Evolutionary conservation across 2,113 vertebrate genomes (phyloP).

Genomic region (Amazona vittata): DNA sequence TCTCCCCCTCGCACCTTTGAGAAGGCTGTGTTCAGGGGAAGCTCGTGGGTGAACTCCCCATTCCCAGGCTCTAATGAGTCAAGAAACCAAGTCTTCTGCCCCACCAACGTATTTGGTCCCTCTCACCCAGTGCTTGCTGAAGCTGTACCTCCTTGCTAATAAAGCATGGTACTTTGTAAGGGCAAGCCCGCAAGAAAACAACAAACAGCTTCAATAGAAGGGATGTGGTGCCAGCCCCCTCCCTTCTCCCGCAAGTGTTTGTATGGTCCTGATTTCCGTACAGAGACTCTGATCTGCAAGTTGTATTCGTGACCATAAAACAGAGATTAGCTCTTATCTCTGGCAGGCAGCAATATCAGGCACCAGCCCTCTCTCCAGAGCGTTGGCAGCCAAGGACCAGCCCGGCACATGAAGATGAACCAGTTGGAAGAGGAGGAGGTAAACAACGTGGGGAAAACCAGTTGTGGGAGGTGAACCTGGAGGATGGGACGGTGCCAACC

Average conservation of each 20-base stretch:
- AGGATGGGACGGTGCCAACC: not conserved
- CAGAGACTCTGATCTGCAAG: conserved; percentile 38
- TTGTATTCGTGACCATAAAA: conserved; percentile 16
- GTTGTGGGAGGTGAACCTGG: not conserved
- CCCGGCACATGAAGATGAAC: not conserved
- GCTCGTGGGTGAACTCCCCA: not conserved
- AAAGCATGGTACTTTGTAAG: not conserved
- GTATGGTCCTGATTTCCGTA: conserved; percentile 19
- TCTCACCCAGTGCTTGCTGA: not conserved
- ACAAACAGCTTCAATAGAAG: not conserved
- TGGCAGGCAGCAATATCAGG: conserved; percentile 29
- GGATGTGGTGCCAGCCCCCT: not conserved
- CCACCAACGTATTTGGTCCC: not conserved
- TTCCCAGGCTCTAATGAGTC: not conserved
- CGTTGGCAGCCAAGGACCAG: not conserved
- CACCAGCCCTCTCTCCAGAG: not conserved
- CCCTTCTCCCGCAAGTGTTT: not conserved
- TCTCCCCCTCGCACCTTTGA: rapidly evolving
- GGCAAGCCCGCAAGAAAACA: conserved; percentile 16
- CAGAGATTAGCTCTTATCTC: conserved; percentile 66
- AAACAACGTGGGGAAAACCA: not conserved
- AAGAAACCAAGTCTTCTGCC: not conserved
- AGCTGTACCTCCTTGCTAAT: not conserved
- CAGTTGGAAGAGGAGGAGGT: not conserved
- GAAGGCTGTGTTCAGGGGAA: not conserved